phyloP scores from a whole-genome alignment of 37 sponge, comb jelly and placozoan genomes.

The Corticium candelabrum region DNA sequence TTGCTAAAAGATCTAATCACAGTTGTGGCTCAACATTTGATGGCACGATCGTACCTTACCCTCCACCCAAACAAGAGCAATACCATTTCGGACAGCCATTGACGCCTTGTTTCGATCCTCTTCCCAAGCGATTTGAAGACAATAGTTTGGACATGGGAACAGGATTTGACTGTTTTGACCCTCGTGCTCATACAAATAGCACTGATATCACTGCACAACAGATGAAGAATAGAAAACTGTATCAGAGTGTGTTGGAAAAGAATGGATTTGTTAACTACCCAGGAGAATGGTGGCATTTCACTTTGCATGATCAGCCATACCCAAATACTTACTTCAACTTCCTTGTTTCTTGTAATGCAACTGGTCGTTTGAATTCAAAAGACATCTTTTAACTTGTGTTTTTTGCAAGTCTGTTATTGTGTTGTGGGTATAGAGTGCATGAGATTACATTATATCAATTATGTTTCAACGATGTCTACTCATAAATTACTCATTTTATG shows the following conservation, averaged over 20 bases:
- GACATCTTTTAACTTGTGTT: too few species aligned
- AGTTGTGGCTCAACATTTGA: constrained; percentile 15
- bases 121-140: constrained; percentile 14
- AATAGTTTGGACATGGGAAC: constrained; percentile 26
- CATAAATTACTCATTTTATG: too few species aligned
- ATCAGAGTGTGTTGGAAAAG: background rate
- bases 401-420: too few species aligned
- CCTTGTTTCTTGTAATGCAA: constrained; percentile 8
- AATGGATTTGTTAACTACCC: constrained; percentile 13
- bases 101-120: constrained; percentile 13
- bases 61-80: too few species aligned
- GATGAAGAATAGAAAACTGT: constrained; percentile 2
- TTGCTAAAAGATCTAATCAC: constrained; percentile 18
- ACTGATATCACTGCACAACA: background rate
- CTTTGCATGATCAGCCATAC: constrained; percentile 11
- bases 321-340: constrained; percentile 26
- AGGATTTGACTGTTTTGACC: constrained; percentile 18
- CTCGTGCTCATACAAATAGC: constrained; percentile 18
- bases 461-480: too few species aligned
- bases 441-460: too few species aligned
- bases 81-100: constrained; percentile 8
- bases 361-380: too few species aligned
- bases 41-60: constrained; percentile 17
- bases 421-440: too few species aligned
- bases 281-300: constrained; percentile 25